A percentile compares a stretch with the other conserved stretches of the same genome.
Evolutionary conservation across 2,888 invertebrate species (phyloP).

Genomic region (Atherix ibis): DNA sequence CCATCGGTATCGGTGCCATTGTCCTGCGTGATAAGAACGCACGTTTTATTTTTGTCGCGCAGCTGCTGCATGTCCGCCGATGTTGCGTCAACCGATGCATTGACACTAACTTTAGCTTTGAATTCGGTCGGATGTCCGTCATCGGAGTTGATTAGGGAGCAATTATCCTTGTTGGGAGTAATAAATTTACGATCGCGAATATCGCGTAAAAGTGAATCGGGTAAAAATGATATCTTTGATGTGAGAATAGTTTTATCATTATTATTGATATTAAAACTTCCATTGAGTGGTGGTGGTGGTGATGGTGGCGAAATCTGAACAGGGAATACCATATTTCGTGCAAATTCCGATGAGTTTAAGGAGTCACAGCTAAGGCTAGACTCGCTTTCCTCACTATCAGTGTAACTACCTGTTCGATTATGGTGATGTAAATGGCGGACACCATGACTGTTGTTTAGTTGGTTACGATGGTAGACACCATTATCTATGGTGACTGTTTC

Average conservation of each 20-base stretch:
- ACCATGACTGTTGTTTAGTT: background rate
- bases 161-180: slow-evolving; percentile 31
- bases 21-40: slow-evolving; percentile 9
- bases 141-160: background rate
- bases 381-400: slow-evolving; percentile 45
- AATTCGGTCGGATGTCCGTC: background rate
- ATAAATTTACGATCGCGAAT: slow-evolving; percentile 43
- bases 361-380: slow-evolving; percentile 72
- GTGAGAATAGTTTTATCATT: slow-evolving; percentile 11
- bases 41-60: slow-evolving; percentile 6
- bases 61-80: slow-evolving; percentile 1
- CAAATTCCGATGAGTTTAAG: slow-evolving; percentile 54
- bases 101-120: slow-evolving; percentile 4
- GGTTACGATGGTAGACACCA: background rate
- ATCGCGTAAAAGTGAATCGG: slow-evolving; percentile 49
- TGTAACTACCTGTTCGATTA: slow-evolving; percentile 36
- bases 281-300: slow-evolving; percentile 26
- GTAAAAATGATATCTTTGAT: slow-evolving; percentile 39
- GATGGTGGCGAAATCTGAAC: slow-evolving; percentile 9
- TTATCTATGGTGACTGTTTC: slow-evolving; percentile 2
- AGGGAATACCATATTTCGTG: slow-evolving; percentile 31
- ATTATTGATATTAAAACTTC: slow-evolving; percentile 3
- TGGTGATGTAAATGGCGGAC: slow-evolving; percentile 2
- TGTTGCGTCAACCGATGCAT: background rate
- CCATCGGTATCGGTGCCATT: too few species aligned